Base-by-base conservation (phyloP, 2,888 invertebrate genomes). In the Lithophane leautieri region DNA sequence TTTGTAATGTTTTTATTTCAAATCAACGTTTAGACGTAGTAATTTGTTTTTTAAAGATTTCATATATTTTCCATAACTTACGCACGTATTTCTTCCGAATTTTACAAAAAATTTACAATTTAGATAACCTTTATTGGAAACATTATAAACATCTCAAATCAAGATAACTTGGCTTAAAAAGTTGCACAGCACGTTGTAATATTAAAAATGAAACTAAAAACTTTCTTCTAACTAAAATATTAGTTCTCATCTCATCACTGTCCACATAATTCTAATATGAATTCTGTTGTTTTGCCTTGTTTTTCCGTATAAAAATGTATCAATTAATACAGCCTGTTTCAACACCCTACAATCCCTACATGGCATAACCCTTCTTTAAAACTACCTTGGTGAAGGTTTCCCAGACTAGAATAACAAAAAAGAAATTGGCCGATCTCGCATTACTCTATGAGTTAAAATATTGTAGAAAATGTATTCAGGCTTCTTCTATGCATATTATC, bases 81-180 rank as follows among this genome's bases (percentile, higher is more conserved):
- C 25, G 4, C 7, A 1, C 4, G 7, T 11, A 16, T n/a, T 6
- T 54, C 0, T 7, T n/a, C 7, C 1, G 14, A 52, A 19, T 47
- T 40, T 14, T 4, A 19, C 1, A 22, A 58, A 52, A 40, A 25
- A 22, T 14, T 4, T 22, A 34, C 22, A 2, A 65, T 9, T 50
- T 47, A 34, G 9, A n/a, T 83, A 78, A 81, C 72, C 80, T 78
- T 65, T 1, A 19, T 63, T 34, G 22, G 0, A 25, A 67, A 56
- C 7, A 28, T 25, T 42, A 14, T 0, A 58, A 22, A 66, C 50
- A 50, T 54, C 34, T 34, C 0, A 47, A 69, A 69, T 42, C 22
- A 22, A 34, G 52, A 60, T 68, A 65, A 42, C 3, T 70, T 50
- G 11, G 0, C 22, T 56, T 34, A n/a, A 12, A 56, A 28, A 19